These are phyloP conservation scores for Lepus timidus DNA, from an alignment of 2,113 vertebrate genomes.

Conservation along the genomic window DNA sequence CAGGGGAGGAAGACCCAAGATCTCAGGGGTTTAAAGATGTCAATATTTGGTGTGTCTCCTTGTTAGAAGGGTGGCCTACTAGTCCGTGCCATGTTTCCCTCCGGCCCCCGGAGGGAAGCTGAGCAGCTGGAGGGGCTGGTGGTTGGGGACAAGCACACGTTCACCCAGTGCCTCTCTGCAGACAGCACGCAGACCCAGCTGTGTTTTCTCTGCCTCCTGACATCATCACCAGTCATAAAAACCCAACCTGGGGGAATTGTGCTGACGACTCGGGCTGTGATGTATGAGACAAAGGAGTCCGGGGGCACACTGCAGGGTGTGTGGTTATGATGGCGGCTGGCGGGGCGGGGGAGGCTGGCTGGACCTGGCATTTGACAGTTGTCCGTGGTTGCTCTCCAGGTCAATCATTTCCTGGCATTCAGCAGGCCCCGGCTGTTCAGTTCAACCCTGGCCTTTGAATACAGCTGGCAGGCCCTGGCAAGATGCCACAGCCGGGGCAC, in stretches of 20 bases:
- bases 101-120: not conserved
- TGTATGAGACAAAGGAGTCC: conserved; percentile 60
- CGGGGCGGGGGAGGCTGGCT: not conserved
- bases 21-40: not conserved
- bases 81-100: conserved; percentile 62
- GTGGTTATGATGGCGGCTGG: not conserved
- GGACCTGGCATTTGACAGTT: not conserved
- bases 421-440: conserved; percentile 45
- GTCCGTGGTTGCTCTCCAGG: conserved; percentile 24
- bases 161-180: conserved; percentile 60
- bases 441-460: conserved; percentile 18
- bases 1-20: not conserved
- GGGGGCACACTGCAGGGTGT: not conserved
- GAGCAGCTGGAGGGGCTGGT: conserved; percentile 64
- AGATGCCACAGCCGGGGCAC: not conserved
- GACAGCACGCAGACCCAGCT: conserved; percentile 69
- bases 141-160: conserved; percentile 59
- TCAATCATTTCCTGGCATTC: conserved; percentile 56
- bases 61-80: conserved; percentile 44
- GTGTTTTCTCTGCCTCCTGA: conserved; percentile 83
- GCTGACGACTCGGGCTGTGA: conserved; percentile 67
- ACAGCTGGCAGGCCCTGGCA: not conserved
- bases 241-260: not conserved
- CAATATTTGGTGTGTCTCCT: not conserved
- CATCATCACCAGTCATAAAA: conserved; percentile 79